Percentiles rank a stretch among this genome's conserved stretches.
Conservation (phyloP, 1,140 invertebrate genomes). For the Conopomorpha cramerella region DNA sequence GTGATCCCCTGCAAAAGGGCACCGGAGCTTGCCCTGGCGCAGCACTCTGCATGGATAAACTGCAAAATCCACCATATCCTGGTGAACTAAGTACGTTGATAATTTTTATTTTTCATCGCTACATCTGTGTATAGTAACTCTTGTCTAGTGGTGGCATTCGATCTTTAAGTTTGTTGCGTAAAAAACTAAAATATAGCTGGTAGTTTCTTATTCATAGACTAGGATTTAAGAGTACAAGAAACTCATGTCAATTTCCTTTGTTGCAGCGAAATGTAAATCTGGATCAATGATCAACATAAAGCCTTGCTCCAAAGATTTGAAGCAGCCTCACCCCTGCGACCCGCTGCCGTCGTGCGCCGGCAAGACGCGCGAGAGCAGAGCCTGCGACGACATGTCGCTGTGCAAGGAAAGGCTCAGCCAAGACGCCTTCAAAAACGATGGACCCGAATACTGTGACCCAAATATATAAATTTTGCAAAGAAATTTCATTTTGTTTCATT, state of each 20-base stretch:
- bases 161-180: too few species aligned
- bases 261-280: constrained; percentile 6
- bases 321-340: constrained; percentile 7
- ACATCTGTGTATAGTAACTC: too few species aligned
- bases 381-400: constrained; percentile 4
- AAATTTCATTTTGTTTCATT: too few species aligned
- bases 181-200: too few species aligned
- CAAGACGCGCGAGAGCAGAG: background rate
- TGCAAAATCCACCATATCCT: constrained; percentile 9
- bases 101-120: background rate
- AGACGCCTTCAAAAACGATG: too few species aligned
- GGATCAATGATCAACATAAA: constrained; percentile 5
- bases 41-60: constrained; percentile 4
- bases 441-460: too few species aligned
- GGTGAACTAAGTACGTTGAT: constrained; percentile 8
- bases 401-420: too few species aligned
- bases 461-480: too few species aligned
- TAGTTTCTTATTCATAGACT: too few species aligned
- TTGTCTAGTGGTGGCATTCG: too few species aligned
- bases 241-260: too few species aligned
- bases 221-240: too few species aligned
- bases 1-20: constrained; percentile 5
- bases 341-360: background rate
- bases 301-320: constrained; percentile 2
- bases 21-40: constrained; percentile 7